Evolutionary conservation across 1,140 invertebrate species (phyloP), one percentile per base, ranked within the genome.

Genomic region (Drosophila pruinosa): DNA sequence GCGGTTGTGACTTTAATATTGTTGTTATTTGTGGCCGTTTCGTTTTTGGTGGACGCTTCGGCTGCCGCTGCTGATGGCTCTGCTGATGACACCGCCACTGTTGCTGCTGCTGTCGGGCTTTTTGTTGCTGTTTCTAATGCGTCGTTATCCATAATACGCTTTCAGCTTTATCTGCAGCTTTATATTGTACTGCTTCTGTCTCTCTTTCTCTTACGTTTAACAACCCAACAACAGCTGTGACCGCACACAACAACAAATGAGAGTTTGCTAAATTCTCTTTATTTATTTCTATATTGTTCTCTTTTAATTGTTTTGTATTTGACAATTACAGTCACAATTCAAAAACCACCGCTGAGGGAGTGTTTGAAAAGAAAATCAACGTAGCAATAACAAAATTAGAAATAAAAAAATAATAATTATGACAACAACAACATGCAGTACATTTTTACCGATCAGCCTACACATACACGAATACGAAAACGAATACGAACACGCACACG

Each of bases 81-180:
- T 43, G 57, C 15, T 52, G 50, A 34, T 73, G 76, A 53, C 50
- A 57, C 81, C 53, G 71, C 74, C 64, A 52, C 50, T 58, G 76
- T 43, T 67, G 77, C 54, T 58, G 57, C 54, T 62, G 74, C 36
- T 69, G 63, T 64, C 45, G 76, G 76, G 64, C 59, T 75, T 45
- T 72, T 75, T 86, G 78, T 75, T 77, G 79, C 52, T 79, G 78
- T 57, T 82, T 86, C 82, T 75, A 82, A 75, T 68, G 88, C 75
- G 48, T 89, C 78, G 78, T 86, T 90, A 90, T 90, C 89, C 89
- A 90, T 90, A 90, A 90, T 89, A 83, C 65, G 74, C 71, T 78
- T 57, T 82, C 82, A 80, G 78, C 75, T 64, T 72, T 67, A 31
- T 57, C 56, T 69, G 34, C 43, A 61, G 76, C 54, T 74, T 61